Conservation (phyloP, 2,797 vertebrate genomes). For the Sebastes steindachneri region DNA sequence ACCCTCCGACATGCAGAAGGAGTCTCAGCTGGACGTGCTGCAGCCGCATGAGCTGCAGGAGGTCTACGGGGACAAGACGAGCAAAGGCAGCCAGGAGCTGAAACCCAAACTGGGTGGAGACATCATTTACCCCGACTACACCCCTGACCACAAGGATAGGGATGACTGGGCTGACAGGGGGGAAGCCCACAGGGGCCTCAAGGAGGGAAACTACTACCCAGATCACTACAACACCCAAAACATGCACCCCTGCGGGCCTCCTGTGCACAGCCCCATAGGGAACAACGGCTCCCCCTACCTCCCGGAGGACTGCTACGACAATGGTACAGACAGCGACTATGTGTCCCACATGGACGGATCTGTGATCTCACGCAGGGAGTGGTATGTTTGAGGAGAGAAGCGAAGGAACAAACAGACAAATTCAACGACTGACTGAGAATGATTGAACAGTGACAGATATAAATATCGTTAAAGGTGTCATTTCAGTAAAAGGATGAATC, state of each 20-base stretch:
- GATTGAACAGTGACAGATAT: conserved; percentile 56
- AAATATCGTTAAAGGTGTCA: conserved; percentile 55
- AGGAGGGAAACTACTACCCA: conserved; percentile 81
- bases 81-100: conserved; percentile 84
- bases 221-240: conserved; percentile 83
- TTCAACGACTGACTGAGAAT: conserved; percentile 51
- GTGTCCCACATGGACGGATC: conserved; percentile 98
- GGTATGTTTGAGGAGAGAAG: conserved; percentile 90
- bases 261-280: conserved; percentile 72
- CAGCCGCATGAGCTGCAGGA: conserved; percentile 95
- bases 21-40: conserved; percentile 95
- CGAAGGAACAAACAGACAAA: conserved; percentile 5
- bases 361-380: conserved; percentile 98
- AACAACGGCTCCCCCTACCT: conserved; percentile 91
- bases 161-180: conserved; percentile 92
- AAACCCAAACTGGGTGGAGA: conserved; percentile 83
- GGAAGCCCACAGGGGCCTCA: conserved; percentile 82
- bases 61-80: conserved; percentile 84
- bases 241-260: conserved; percentile 82
- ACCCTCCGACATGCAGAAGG: conserved; percentile 97
- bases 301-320: conserved; percentile 90
- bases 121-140: conserved; percentile 93
- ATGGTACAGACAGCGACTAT: conserved; percentile 94
- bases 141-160: conserved; percentile 89
- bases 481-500: conserved; percentile 43